Conservation (phyloP, 1,140 invertebrate genomes). For the Pseudomyrmex dendroicus region DNA sequence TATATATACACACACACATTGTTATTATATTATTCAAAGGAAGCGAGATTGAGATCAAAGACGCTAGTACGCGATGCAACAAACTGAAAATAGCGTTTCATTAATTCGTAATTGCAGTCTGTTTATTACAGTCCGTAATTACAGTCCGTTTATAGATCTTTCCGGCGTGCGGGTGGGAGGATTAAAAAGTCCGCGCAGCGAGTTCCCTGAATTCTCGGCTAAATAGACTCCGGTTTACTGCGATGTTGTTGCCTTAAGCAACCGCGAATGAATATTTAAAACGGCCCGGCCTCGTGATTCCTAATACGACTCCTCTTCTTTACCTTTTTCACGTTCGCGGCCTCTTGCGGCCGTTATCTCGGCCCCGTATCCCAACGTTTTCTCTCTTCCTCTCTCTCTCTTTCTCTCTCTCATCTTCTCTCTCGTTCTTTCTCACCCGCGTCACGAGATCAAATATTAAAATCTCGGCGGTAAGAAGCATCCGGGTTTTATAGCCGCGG, state of each 20-base stretch:
- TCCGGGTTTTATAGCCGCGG: conserved; percentile 55
- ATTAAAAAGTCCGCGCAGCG: too few relatives aligned
- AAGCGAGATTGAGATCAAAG: neutral
- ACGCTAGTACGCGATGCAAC: neutral
- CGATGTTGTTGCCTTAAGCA: conserved; percentile 39
- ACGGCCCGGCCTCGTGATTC: conserved; percentile 54
- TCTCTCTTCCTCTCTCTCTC: conserved; percentile 1
- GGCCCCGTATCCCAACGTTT: conserved; percentile 26
- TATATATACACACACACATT: too few relatives aligned
- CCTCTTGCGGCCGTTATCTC: conserved; percentile 40
- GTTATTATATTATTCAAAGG: conserved; percentile 23
- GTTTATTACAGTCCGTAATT: neutral
- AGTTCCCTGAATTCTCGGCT: conserved; percentile 20
- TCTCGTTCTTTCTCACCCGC: neutral
- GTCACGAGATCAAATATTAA: conserved; percentile 71
- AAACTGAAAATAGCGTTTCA: neutral
- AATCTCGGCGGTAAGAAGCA: conserved; percentile 67
- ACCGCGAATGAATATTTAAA: conserved; percentile 71
- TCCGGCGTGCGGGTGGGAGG: too few relatives aligned
- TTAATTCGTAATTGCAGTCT: neutral
- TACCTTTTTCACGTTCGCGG: conserved; percentile 36
- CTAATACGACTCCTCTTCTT: conserved; percentile 51
- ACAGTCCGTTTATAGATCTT: too few relatives aligned
- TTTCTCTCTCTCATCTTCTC: neutral
- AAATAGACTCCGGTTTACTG: conserved; percentile 54